A percentile compares a stretch with the other conserved stretches of the same genome.
Conservation (phyloP, 2,113 vertebrate genomes). For the Hydrochoerus hydrochaeris region DNA sequence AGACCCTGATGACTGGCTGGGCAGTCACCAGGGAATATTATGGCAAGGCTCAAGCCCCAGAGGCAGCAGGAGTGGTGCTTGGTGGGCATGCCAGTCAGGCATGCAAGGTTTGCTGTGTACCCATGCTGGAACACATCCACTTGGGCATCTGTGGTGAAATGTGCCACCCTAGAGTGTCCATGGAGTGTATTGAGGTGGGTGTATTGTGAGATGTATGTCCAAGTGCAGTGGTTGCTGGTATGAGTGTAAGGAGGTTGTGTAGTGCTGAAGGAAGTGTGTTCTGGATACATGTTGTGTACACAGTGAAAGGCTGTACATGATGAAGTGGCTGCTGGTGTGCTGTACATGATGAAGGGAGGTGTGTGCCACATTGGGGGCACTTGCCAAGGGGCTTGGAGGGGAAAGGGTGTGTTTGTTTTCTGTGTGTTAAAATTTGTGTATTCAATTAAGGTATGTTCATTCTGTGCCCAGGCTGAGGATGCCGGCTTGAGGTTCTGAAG, state of each 20-base stretch:
- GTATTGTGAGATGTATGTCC: not conserved
- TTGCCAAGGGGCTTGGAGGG: not conserved
- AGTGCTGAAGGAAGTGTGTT: not conserved
- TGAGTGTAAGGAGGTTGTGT: not conserved
- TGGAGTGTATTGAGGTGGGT: not conserved
- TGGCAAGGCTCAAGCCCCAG: not conserved
- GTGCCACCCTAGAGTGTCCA: not conserved
- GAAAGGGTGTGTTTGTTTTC: not conserved
- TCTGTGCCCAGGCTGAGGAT: not conserved
- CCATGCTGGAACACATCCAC: not conserved
- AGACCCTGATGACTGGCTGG: not conserved
- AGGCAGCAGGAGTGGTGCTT: not conserved
- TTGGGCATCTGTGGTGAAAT: not conserved
- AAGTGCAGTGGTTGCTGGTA: not conserved
- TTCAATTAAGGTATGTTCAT: too few species aligned
- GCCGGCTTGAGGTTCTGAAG: not conserved
- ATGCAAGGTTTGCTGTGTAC: not conserved
- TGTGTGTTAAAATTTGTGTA: not conserved
- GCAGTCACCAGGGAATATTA: not conserved
- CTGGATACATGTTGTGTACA: not conserved
- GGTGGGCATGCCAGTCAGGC: not conserved
- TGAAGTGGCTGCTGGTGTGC: not conserved
- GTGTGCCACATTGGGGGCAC: too few species aligned
- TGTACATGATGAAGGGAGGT: not conserved
- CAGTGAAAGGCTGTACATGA: accelerated